Conservation (phyloP, 92 coral and sea anemone genomes). For the Zoanthus sansibaricus region DNA sequence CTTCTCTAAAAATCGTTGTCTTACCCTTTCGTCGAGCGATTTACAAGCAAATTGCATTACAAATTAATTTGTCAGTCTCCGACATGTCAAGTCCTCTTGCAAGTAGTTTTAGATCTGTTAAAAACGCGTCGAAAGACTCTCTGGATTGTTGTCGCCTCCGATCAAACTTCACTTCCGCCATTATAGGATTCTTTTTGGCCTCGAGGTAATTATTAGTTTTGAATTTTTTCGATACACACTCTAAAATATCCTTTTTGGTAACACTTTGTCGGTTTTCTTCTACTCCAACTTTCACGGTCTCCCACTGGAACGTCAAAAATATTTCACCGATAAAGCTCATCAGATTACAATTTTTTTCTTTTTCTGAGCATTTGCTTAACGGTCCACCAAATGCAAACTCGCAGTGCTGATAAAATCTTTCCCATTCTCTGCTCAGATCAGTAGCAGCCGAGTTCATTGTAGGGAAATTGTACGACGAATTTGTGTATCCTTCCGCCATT, state of each 20-base stretch:
- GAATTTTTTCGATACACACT: background rate
- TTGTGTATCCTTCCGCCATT: constrained; percentile 37
- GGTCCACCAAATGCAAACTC: constrained; percentile 39
- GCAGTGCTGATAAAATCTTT: constrained; percentile 43
- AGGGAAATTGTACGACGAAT: constrained; percentile 29
- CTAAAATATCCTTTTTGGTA: constrained; percentile 13
- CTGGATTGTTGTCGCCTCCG: constrained; percentile 60
- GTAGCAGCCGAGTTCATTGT: constrained; percentile 9
- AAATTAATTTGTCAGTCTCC: constrained; percentile 28
- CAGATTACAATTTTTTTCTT: constrained; percentile 25
- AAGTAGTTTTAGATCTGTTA: constrained; percentile 59
- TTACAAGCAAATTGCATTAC: constrained; percentile 69
- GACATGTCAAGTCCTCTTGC: constrained; percentile 64
- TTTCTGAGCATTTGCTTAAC: constrained; percentile 2
- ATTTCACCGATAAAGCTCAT: constrained; percentile 31
- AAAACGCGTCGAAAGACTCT: constrained; percentile 65
- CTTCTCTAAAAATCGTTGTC: constrained; percentile 69
- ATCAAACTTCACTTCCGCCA: background rate
- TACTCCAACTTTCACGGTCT: constrained; percentile 30
- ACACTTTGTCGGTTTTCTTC: background rate
- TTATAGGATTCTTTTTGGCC: constrained; percentile 5
- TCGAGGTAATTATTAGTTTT: constrained; percentile 12
- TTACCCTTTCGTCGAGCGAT: constrained; percentile 62
- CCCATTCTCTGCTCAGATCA: constrained; percentile 44
- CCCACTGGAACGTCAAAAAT: constrained; percentile 16